Conservation (phyloP, 1,140 invertebrate genomes). For the Drosophila tristis region DNA sequence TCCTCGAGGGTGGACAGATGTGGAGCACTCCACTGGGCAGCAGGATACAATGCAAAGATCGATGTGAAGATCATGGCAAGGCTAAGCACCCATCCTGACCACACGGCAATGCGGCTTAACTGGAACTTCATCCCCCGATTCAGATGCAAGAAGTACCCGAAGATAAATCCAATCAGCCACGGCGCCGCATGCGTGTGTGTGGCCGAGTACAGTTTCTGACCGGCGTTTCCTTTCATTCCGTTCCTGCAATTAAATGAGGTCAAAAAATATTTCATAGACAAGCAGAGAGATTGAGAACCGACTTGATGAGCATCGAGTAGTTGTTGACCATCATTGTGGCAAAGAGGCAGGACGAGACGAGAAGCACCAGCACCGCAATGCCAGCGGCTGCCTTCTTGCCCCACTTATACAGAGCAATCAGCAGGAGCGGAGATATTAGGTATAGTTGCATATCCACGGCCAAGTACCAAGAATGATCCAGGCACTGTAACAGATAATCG, state of each 20-base stretch:
- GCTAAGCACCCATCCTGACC: slow-evolving; percentile 53
- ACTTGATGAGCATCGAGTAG: slow-evolving; percentile 39
- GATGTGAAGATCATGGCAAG: slow-evolving; percentile 64
- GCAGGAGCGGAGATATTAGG: slow-evolving; percentile 90
- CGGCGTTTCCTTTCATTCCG: slow-evolving; percentile 14
- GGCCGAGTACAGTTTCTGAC: slow-evolving; percentile 49
- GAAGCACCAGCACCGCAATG: slow-evolving; percentile 34
- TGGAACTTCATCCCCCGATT: slow-evolving; percentile 37
- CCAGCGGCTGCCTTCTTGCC: slow-evolving; percentile 63
- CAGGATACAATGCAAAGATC: slow-evolving; percentile 68
- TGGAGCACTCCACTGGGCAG: slow-evolving; percentile 62
- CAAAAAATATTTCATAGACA: background rate
- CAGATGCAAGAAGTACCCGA: slow-evolving; percentile 46
- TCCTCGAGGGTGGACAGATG: slow-evolving; percentile 77
- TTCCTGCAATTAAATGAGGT: slow-evolving; percentile 14
- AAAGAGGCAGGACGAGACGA: slow-evolving; percentile 52
- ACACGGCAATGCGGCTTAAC: slow-evolving; percentile 24
- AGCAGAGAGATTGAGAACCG: background rate
- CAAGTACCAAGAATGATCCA: slow-evolving; percentile 95
- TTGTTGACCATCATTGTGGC: slow-evolving; percentile 49
- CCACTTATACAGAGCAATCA: slow-evolving; percentile 88
- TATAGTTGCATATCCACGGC: slow-evolving; percentile 94
- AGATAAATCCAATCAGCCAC: slow-evolving; percentile 47
- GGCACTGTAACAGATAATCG: slow-evolving; percentile 87
- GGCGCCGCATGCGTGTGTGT: slow-evolving; percentile 54